Conservation (phyloP, 2,888 invertebrate species). For the Nymphalis c-album region DNA sequence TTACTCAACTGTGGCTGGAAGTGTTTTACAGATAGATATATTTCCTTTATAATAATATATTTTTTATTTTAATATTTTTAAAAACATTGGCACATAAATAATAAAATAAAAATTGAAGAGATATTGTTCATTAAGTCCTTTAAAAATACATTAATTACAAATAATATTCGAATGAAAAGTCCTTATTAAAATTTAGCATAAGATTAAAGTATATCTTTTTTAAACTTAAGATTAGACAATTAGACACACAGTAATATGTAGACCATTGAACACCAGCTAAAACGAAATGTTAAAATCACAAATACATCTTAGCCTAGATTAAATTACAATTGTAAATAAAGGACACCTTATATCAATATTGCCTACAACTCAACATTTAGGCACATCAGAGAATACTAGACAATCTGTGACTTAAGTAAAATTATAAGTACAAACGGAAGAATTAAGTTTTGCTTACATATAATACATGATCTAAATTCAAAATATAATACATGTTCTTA, state of each 20-base stretch:
- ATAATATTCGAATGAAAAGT: constrained; percentile 14
- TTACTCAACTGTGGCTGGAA: no score
- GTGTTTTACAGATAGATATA: no score
- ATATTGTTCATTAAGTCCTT: no score
- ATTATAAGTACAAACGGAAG: constrained; percentile 76
- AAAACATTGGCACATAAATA: no score
- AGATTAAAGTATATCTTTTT: constrained; percentile 19
- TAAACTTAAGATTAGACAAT: constrained; percentile 22
- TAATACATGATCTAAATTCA: constrained; percentile 55
- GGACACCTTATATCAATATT: constrained; percentile 54
- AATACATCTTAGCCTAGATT: constrained; percentile 35
- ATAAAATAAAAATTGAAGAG: no score
- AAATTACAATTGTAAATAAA: constrained; percentile 37
- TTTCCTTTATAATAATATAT: no score
- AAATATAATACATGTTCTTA: constrained; percentile 52
- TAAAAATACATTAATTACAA: constrained; percentile 7
- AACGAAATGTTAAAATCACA: constrained; percentile 33
- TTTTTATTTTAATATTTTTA: no score
- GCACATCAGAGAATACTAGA: constrained; percentile 74
- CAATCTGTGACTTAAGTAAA: constrained; percentile 59
- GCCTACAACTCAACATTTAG: constrained; percentile 70
- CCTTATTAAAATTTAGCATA: constrained; percentile 4
- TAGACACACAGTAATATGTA: constrained; percentile 20
- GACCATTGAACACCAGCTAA: constrained; percentile 19
- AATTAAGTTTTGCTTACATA: constrained; percentile 68